Evolutionary conservation across 2,888 invertebrate genomes (phyloP).

Genomic region (Eremobia ochroleuca): DNA sequence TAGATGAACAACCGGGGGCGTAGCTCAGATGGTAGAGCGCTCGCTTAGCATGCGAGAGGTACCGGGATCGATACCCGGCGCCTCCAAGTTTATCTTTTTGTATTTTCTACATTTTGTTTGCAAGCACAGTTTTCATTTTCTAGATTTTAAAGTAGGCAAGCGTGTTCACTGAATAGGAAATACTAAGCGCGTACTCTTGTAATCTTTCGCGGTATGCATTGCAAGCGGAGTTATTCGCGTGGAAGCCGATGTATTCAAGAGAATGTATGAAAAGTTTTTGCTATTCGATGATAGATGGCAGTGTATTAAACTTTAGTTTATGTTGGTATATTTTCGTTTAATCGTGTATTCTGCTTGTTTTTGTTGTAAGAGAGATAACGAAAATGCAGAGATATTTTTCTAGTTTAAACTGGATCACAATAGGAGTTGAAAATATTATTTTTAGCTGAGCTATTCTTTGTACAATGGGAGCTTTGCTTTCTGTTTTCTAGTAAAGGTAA

Average conservation of each 20-base stretch:
- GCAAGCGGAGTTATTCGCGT: conserved; percentile 56
- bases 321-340: conserved; percentile 15
- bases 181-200: conserved; percentile 59
- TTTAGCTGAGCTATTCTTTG: not conserved
- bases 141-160: conserved; percentile 47
- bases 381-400: not conserved
- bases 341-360: not conserved
- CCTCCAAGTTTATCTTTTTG: conserved; percentile 82
- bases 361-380: not conserved
- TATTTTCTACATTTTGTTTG: conserved; percentile 49
- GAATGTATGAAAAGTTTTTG: conserved; percentile 46
- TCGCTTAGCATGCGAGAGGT: conserved; percentile 92
- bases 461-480: not conserved
- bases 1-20: conserved; percentile 61
- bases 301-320: conserved; percentile 18
- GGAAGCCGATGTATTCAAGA: conserved; percentile 59
- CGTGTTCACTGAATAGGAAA: conserved; percentile 57
- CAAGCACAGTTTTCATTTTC: conserved; percentile 37
- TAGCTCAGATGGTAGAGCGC: conserved; percentile 88
- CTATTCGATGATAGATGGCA: conserved; percentile 72
- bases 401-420: not conserved
- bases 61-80: conserved; percentile 92
- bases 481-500: too few relatives aligned
- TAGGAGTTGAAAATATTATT: not conserved
- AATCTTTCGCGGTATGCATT: conserved; percentile 63